Percentiles rank a stretch among this genome's conserved stretches.
phyloP scores from a whole-genome alignment of 1,140 invertebrate species.

The Drosophila repletoides region DNA sequence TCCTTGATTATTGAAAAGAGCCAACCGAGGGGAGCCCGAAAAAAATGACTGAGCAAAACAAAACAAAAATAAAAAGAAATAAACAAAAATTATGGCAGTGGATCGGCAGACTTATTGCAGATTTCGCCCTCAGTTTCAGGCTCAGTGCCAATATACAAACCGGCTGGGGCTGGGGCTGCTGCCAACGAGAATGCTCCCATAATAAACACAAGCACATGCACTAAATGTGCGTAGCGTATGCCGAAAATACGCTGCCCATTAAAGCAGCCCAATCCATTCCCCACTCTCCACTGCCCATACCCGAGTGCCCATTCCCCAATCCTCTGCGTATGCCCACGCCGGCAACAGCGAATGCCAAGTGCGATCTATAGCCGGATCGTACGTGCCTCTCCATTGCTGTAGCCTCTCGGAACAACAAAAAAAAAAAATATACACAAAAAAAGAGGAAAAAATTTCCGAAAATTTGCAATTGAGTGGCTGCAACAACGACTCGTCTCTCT shows the following conservation, averaged over 20 bases:
- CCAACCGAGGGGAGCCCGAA: conserved; percentile 59
- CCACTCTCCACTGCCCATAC: neutral
- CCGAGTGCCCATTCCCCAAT: neutral
- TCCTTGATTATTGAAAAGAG: conserved; percentile 74
- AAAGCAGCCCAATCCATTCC: conserved; percentile 35
- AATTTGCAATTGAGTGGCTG: conserved; percentile 77
- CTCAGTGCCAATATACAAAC: too few relatives aligned
- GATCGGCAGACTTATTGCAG: conserved; percentile 77
- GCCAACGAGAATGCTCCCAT: conserved; percentile 29
- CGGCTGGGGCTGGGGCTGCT: conserved; percentile 45
- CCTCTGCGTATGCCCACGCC: neutral
- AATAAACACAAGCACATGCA: conserved; percentile 56
- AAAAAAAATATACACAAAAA: conserved; percentile 7
- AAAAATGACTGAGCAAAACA: conserved; percentile 58
- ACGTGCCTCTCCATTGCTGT: conserved; percentile 24
- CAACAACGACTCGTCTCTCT: conserved; percentile 21
- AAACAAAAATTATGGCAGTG: conserved; percentile 80
- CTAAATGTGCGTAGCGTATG: conserved; percentile 74
- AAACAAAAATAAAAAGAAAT: conserved; percentile 43
- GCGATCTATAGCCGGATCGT: conserved; percentile 35
- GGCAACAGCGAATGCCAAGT: conserved; percentile 15
- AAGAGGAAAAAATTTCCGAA: conserved; percentile 62
- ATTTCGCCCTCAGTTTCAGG: conserved; percentile 4
- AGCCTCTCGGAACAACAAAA: conserved; percentile 9
- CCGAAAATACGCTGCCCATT: conserved; percentile 75